Evolutionary conservation across 2,888 invertebrate species (phyloP).

Genomic region (Alloscopus bannaensis): DNA sequence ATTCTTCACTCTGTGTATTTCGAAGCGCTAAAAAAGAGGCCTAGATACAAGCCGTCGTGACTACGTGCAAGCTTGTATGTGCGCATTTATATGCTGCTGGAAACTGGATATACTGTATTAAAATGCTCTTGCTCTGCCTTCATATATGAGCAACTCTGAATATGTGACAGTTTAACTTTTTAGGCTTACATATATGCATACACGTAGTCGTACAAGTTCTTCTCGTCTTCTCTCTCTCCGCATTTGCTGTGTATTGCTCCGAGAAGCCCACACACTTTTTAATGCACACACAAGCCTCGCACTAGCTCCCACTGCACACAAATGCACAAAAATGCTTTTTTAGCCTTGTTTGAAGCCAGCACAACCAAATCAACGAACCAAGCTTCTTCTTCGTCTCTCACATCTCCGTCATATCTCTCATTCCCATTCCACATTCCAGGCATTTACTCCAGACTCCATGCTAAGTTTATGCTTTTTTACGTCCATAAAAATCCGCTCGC

Average conservation of each 20-base stretch:
- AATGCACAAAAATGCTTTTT: constrained; percentile 11
- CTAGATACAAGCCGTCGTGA: neutral
- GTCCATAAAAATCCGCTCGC: constrained; percentile 3
- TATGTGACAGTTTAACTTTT: constrained; percentile 57
- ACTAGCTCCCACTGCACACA: constrained; percentile 13
- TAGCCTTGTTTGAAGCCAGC: no score
- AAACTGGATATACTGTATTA: constrained; percentile 28
- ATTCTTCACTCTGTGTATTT: no score
- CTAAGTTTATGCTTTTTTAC: neutral
- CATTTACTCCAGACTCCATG: constrained; percentile 35
- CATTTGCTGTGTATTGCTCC: constrained; percentile 31
- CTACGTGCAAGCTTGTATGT: no score
- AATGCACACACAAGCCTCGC: constrained; percentile 25
- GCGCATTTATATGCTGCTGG: no score
- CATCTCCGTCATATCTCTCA: constrained; percentile 5
- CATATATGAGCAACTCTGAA: constrained; percentile 44
- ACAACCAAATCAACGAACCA: constrained; percentile 18
- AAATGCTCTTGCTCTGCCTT: neutral
- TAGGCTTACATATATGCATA: constrained; percentile 15
- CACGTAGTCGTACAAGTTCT: neutral
- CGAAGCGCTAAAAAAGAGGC: no score
- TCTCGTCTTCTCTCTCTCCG: neutral
- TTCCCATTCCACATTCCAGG: constrained; percentile 46
- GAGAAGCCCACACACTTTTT: constrained; percentile 38
- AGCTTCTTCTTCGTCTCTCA: constrained; percentile 8